Evolutionary conservation across 2,113 vertebrate genomes (phyloP).

Genomic region (Callopanchax toddi): DNA sequence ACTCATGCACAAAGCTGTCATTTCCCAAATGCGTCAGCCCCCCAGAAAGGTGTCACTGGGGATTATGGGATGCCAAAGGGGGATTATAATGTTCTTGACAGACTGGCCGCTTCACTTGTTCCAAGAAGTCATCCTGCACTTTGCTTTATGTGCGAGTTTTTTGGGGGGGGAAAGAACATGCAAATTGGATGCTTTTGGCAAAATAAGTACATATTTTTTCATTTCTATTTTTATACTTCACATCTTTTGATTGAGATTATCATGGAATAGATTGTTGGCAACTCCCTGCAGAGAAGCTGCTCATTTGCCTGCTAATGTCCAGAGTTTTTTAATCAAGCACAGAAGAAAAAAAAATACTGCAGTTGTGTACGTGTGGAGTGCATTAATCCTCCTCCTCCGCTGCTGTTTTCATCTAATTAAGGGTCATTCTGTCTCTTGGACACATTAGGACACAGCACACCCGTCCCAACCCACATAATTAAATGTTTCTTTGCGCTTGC

Average conservation of each 20-base stretch:
- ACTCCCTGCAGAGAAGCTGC: slow-evolving; percentile 30
- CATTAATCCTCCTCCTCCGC: slow-evolving; percentile 65
- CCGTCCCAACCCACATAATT: slow-evolving; percentile 71
- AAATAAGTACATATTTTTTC: too few relatives aligned
- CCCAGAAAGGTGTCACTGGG: slow-evolving; percentile 69
- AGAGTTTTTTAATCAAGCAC: slow-evolving; percentile 69
- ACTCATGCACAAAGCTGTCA: slow-evolving; percentile 69
- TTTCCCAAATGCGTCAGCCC: slow-evolving; percentile 58
- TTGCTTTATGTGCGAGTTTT: slow-evolving; percentile 11
- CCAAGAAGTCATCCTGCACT: slow-evolving; percentile 35
- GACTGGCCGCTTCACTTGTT: slow-evolving; percentile 60
- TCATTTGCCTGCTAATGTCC: slow-evolving; percentile 56
- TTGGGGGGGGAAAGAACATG: slow-evolving; percentile 2
- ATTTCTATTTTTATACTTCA: slow-evolving; percentile 14
- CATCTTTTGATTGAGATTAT: slow-evolving; percentile 45
- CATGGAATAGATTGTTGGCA: slow-evolving; percentile 17
- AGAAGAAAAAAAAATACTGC: slow-evolving; percentile 13
- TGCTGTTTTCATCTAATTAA: slow-evolving; percentile 74
- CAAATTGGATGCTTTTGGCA: background rate
- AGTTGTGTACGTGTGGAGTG: slow-evolving; percentile 30
- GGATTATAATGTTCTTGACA: slow-evolving; percentile 74
- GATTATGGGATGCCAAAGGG: slow-evolving; percentile 69
- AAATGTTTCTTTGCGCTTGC: slow-evolving; percentile 67
- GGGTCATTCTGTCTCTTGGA: slow-evolving; percentile 75
- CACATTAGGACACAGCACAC: slow-evolving; percentile 66